Evolutionary conservation across 2,113 vertebrate species (phyloP).

Genomic region (Malurus alboscapulatus): DNA sequence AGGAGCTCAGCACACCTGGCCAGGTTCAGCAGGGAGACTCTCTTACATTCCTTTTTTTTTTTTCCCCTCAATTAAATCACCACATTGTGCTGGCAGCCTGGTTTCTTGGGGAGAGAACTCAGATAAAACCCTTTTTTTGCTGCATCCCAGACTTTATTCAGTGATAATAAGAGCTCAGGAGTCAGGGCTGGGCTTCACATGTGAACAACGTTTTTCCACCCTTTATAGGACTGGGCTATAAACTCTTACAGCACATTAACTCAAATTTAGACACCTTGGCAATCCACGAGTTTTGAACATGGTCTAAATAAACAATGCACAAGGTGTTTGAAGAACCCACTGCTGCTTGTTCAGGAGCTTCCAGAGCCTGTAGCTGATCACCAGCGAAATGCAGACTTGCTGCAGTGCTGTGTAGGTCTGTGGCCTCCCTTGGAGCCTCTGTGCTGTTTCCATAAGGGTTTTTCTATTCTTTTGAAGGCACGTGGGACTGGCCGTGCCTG

Average conservation of each 20-base stretch:
- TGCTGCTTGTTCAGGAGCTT: not conserved
- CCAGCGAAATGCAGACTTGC: not conserved
- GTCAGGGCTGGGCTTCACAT: not conserved
- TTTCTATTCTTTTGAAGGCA: not conserved
- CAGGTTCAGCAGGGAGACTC: accelerated
- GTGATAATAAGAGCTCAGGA: not conserved
- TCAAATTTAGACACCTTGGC: not conserved
- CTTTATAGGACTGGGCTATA: not conserved
- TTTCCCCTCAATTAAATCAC: not conserved
- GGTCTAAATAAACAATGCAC: not conserved
- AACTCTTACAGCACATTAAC: not conserved
- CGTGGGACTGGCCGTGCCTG: not conserved
- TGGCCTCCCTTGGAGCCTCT: not conserved
- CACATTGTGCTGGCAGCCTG: accelerated
- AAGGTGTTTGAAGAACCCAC: not conserved
- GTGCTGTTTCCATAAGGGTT: not conserved
- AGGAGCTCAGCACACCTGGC: not conserved
- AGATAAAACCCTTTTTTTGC: not conserved
- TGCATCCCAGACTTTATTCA: not conserved
- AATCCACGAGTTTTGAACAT: not conserved
- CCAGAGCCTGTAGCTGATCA: not conserved
- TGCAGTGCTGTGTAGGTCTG: not conserved
- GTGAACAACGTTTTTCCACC: not conserved
- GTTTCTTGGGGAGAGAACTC: not conserved
- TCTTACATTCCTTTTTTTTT: not conserved